Evolutionary conservation across 2,797 vertebrate species (phyloP).

Genomic region (Epinephelus malabaricus): DNA sequence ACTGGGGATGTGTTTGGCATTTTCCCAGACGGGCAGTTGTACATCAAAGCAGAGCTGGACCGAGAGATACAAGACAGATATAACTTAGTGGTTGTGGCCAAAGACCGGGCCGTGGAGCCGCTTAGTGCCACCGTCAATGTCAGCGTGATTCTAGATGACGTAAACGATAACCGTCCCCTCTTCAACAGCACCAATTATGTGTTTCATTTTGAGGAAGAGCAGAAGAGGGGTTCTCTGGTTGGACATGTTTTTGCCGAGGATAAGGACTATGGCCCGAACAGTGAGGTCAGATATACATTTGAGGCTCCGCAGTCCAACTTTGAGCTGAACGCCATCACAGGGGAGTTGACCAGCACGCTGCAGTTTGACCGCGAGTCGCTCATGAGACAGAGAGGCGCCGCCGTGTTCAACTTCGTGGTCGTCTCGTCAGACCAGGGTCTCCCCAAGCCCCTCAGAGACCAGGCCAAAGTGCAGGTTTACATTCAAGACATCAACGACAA

Average conservation of each 20-base stretch:
- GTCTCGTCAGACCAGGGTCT: constrained; percentile 95
- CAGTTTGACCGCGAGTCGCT: constrained; percentile 95
- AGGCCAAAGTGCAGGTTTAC: constrained; percentile 96
- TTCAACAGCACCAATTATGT: constrained; percentile 99
- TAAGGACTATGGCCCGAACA: constrained; percentile 95
- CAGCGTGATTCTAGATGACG: constrained; percentile 94
- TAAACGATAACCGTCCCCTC: constrained; percentile 97
- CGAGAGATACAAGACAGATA: constrained; percentile 95
- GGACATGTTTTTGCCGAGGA: constrained; percentile 93
- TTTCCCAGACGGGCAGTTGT: constrained; percentile 97
- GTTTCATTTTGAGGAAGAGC: constrained; percentile 96
- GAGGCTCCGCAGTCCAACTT: constrained; percentile 93
- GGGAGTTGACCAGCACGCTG: constrained; percentile 92
- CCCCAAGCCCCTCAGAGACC: constrained; percentile 94
- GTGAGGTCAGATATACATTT: constrained; percentile 94
- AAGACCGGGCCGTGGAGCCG: constrained; percentile 94
- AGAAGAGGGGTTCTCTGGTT: constrained; percentile 89
- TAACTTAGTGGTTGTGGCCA: constrained; percentile 90
- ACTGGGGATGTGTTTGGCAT: constrained; percentile 93
- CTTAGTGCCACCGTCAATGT: constrained; percentile 94
- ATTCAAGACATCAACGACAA: constrained; percentile 98
- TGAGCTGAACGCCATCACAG: constrained; percentile 92
- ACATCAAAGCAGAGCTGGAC: constrained; percentile 97
- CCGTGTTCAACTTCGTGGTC: constrained; percentile 93
- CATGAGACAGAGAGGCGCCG: constrained; percentile 93